Conservation (phyloP, 2,888 invertebrate species). For the Stenoptilia bipunctidactyla region DNA sequence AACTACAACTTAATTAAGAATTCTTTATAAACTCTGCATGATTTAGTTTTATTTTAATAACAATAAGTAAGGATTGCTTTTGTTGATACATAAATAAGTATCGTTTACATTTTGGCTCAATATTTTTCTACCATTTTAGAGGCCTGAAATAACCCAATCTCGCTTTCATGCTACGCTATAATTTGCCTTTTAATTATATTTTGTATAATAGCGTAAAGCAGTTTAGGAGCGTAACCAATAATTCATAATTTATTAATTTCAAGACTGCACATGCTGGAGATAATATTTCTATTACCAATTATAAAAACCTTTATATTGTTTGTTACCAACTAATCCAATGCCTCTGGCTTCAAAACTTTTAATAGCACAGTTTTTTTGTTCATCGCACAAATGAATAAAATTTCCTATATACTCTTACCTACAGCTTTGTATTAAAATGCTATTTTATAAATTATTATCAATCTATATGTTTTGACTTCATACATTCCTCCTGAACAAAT, state of each 20-base stretch:
- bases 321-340: constrained; percentile 13
- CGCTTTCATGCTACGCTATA: constrained; percentile 47
- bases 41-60: constrained; percentile 18
- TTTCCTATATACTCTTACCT: not conserved
- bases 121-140: constrained; percentile 42
- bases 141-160: constrained; percentile 32
- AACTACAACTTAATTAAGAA: constrained; percentile 21
- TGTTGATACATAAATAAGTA: constrained; percentile 26
- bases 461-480: constrained; percentile 15
- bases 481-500: not conserved
- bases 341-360: constrained; percentile 54
- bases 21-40: constrained; percentile 24
- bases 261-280: constrained; percentile 53
- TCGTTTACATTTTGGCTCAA: constrained; percentile 61
- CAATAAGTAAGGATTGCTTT: constrained; percentile 9
- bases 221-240: constrained; percentile 21
- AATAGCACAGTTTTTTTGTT: constrained; percentile 42
- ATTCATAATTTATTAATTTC: constrained; percentile 19
- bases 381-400: constrained; percentile 25
- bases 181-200: constrained; percentile 36
- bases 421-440: not conserved
- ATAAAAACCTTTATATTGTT: no score
- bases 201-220: constrained; percentile 24
- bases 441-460: not conserved
- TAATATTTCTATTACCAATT: no score